Evolutionary conservation across 1,140 invertebrate species (phyloP), one percentile per base, ranked within the genome.

Genomic region (Nephotettix cincticeps): DNA sequence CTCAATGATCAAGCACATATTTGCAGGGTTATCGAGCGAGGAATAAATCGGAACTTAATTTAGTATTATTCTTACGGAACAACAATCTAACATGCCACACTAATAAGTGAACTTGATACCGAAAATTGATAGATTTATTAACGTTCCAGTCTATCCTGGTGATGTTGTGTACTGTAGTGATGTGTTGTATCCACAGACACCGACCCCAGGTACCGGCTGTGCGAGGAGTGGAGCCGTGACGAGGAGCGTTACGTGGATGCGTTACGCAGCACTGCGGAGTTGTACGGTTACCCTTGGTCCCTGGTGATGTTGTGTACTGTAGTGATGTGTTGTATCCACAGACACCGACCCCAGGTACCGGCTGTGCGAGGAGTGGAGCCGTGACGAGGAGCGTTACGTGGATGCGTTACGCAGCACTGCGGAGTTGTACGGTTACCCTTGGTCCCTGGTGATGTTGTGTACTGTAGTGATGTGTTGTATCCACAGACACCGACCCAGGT

Each of bases 341-440:
- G 78, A 77, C 40, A 68, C 65, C 1, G 77, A 79, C 69, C 43
- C 45, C 29, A 73, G 77, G 1, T 75, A 76, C 71, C 74, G 77
- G 6, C 58, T 77, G 21, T 77, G 77, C 1, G 77, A 79, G 45
- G 74, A 78, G n/a, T 68, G 81, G 32, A 72, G 81, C 30, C 67
- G 75, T 28, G 75, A 76, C 9, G 82, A 83, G 68, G 71, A 75
- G 30, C 75, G 75, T 13, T 82, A 82, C 66, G 75, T 76, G 27
- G 73, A 76, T 14, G 72, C 75, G 27, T 66, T 83, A 28, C 72
- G 77, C 19, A 80, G 78, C 21, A 77, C 78, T 17, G 75, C 76
- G 17, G 80, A 82, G 43, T 71, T 80, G 17, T 83, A 83, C 68
- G 81, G 78, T 27, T 77, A 80, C 54, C 81, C 81, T 0, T 14